Evolutionary conservation across 2,797 vertebrate species (phyloP), one percentile per base, ranked within the genome.

Genomic region (Siniperca scherzeri): DNA sequence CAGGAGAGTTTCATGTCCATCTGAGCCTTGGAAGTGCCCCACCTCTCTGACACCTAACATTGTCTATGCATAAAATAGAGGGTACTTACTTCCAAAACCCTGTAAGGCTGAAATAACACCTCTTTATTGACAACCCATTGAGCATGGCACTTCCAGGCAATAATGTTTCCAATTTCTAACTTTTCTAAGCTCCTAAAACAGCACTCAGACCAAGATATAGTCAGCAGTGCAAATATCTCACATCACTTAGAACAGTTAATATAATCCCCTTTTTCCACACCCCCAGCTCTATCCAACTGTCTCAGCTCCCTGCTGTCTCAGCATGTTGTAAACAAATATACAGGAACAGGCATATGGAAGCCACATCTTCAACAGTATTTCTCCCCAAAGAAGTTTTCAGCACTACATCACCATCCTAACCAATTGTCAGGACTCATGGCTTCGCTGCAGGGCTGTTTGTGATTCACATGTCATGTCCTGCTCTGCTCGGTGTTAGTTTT

Each of bases 381-480:
- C 22, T 61, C 69, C 52, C 73, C n/a, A n/a, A 48, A 80, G 77
- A 83, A 9, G 44, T 7, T 16, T 36, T 46, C 57, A 64, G 52
- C 53, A 17, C 57, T 74, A 77, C 42, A 60, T 77, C 67, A 65
- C n/a, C 53, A 67, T 61, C 74, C 19, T 27, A 27, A 48, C 40
- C 59, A 30, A 40, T 50, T 69, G 60, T 42, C 80, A 48, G 57
- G 17, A 19, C 55, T 68, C 38, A 13, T 27, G 36, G 19, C 53
- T 46, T 36, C 46, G 55, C 22, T 25, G 21, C n/a, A 42, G 52
- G 52, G 8, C 21, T 64, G 25, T 48, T 30, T 77, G 60, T 57
- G 65, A 44, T 53, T 52, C n/a, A n/a, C n/a, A n/a, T n/a, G n/a
- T n/a, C n/a, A n/a, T n/a, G n/a, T n/a, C n/a, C n/a, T n/a, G n/a